Percentiles rank a stretch among this genome's conserved stretches.
phyloP scores from a whole-genome alignment of 2,888 invertebrate genomes.

The Folsomia candida region DNA sequence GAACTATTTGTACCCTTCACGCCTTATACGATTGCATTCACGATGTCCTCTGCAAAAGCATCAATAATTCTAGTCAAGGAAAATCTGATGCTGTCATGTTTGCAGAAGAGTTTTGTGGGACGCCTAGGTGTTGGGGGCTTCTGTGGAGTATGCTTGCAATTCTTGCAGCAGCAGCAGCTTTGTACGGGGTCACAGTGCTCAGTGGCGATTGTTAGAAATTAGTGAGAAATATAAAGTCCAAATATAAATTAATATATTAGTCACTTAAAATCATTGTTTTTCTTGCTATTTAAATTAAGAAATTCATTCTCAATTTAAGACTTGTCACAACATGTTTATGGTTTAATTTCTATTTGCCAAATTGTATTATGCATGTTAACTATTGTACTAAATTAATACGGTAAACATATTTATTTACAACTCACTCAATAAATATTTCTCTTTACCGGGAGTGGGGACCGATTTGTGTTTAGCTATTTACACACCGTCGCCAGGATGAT shows the following conservation, averaged over 20 bases:
- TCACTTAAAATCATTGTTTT: too few species aligned
- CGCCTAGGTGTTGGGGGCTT: constrained; percentile 41
- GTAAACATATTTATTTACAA: too few species aligned
- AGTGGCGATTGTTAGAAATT: constrained; percentile 20
- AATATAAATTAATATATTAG: too few species aligned
- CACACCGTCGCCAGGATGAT: not conserved
- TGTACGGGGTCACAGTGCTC: constrained; percentile 37
- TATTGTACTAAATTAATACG: not conserved
- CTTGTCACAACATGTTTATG: not conserved
- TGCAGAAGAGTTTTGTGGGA: constrained; percentile 43
- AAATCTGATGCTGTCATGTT: constrained; percentile 45
- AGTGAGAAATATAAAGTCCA: not conserved
- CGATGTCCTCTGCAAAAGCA: constrained; percentile 40
- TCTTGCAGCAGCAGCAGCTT: constrained; percentile 22
- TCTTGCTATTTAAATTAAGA: not conserved
- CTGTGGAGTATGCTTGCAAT: constrained; percentile 41
- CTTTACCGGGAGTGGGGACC: too few species aligned
- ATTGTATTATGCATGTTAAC: not conserved
- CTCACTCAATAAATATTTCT: too few species aligned
- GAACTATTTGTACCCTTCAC: constrained; percentile 45
- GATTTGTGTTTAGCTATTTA: too few species aligned
- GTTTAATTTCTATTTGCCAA: not conserved
- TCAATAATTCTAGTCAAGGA: constrained; percentile 38
- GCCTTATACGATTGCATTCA: constrained; percentile 44
- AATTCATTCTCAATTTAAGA: not conserved